Base-by-base conservation (phyloP, 2,797 vertebrate genomes). In the Microctenopoma lineatum region DNA sequence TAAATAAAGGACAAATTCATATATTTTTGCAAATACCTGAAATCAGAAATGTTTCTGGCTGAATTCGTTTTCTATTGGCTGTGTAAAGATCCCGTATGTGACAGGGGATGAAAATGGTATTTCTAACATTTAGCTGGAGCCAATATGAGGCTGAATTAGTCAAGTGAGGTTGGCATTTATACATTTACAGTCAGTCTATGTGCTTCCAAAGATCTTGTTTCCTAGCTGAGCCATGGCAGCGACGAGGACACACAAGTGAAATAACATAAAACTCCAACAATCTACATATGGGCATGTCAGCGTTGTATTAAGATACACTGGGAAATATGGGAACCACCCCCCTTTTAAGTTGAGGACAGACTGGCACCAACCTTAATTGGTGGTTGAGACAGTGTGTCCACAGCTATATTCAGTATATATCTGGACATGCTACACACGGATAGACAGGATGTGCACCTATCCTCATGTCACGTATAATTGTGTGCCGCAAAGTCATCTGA, bases 341-440 rank as follows among this genome's bases (percentile, higher is more conserved):
- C 46, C 25, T 0, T 4, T 0, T 5, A 32, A 32, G 29, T 32
- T 32, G 29, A 32, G 29, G 29, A 32, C 29, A 11, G 53, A 10
- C 39, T 4, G 5, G 56, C n/a, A 26, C 15, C 18, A 18, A 55
- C 26, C 9, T 61, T 66, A 7, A 21, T 29, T 34, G 6, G 4
- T 39, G 25, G 12, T 55, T 16, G 26, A 47, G 42, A 62, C n/a
- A 44, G 12, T 7, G n/a, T 51, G 8, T 1, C 0, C 47, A 7
- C 36, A 18, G 16, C 46, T 44, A 38, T 34, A 16, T 63, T 63
- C 32, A 45, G 46, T 1, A 39, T 39, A 16, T 41, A 26, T 54
- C 54, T 47, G 61, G 45, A 61, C 27, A 25, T 2, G 36, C 39
- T 4, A 14, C 45, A 64, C 26, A 51, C 32, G 56, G 42, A 79